Percentiles rank a stretch among this genome's conserved stretches.
Conservation (phyloP, 2,888 invertebrate species). For the Dastarcus helophoroides region DNA sequence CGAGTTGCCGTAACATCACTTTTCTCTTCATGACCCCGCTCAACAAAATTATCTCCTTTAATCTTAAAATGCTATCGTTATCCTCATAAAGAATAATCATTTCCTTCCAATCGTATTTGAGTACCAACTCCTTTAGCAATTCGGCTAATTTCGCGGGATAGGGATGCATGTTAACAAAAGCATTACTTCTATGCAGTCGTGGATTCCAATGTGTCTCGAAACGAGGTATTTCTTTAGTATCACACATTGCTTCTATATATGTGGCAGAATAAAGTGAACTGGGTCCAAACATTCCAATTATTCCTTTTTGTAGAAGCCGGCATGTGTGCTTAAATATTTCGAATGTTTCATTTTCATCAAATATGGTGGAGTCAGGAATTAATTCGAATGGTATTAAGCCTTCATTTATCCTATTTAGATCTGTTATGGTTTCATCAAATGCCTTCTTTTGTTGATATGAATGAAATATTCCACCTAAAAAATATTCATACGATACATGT, state of each 20-base stretch:
- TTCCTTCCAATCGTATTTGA: conserved; percentile 61
- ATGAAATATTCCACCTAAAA: too few relatives aligned
- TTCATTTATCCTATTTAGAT: too few relatives aligned
- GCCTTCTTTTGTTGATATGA: too few relatives aligned
- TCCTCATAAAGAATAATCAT: conserved; percentile 76
- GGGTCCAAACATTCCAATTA: conserved; percentile 16
- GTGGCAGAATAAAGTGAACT: conserved; percentile 14
- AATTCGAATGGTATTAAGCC: too few relatives aligned
- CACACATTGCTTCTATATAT: conserved; percentile 13
- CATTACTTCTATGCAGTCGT: conserved; percentile 18
- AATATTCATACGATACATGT: too few relatives aligned
- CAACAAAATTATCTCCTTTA: conserved; percentile 60
- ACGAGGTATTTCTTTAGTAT: conserved; percentile 22
- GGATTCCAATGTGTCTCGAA: conserved; percentile 20
- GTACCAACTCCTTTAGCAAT: conserved; percentile 58
- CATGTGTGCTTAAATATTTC: conserved; percentile 15
- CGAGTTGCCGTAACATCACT: conserved; percentile 51
- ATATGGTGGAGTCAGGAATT: conserved; percentile 12
- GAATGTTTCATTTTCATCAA: conserved; percentile 17
- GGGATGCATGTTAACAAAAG: conserved; percentile 16
- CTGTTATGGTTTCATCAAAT: too few relatives aligned
- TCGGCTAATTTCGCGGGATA: conserved; percentile 23
- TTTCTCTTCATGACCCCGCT: conserved; percentile 40
- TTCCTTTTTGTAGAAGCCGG: conserved; percentile 11
- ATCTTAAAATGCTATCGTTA: conserved; percentile 55